These are phyloP conservation scores for Heliothis subflexa DNA, from an alignment of 1,140 invertebrate genomes.

Conservation along the genomic window DNA sequence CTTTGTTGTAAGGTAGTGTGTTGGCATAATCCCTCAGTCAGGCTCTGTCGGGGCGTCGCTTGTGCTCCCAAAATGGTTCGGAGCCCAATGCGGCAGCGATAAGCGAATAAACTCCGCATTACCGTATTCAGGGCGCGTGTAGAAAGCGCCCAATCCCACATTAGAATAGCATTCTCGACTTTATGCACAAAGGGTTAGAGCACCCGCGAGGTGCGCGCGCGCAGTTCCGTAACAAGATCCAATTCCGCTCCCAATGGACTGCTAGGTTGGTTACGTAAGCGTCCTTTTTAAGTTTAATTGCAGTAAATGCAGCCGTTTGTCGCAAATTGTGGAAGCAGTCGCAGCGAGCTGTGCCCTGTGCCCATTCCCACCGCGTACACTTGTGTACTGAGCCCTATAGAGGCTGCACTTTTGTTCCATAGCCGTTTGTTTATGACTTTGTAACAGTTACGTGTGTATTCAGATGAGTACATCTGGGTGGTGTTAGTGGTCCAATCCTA, in stretches of 20 bases:
- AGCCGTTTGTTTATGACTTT: conserved; percentile 6
- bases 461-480: background rate
- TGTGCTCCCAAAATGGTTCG: conserved; percentile 56
- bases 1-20: conserved; percentile 1
- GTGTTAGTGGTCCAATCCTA: background rate
- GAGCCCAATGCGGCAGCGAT: conserved; percentile 55
- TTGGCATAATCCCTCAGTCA: conserved; percentile 50
- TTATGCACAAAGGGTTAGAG: conserved; percentile 22
- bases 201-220: background rate
- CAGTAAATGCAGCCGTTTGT: conserved; percentile 33
- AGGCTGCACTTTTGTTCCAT: background rate
- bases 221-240: conserved; percentile 29
- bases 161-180: conserved; percentile 43
- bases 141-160: conserved; percentile 57
- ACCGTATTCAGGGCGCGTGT: conserved; percentile 61
- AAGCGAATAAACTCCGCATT: conserved; percentile 57
- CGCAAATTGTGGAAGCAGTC: conserved; percentile 27
- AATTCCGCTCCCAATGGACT: conserved; percentile 22
- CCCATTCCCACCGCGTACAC: background rate
- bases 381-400: background rate
- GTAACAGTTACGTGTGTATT: background rate
- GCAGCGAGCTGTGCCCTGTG: background rate
- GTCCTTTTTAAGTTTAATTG: conserved; percentile 47
- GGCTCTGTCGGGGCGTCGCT: conserved; percentile 34
- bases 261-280: conserved; percentile 49